Percentiles rank a stretch among this genome's conserved stretches.
These are phyloP conservation scores for Pseudococcus longispinus DNA, from an alignment of 2,888 invertebrate species.

Conservation along the genomic window DNA sequence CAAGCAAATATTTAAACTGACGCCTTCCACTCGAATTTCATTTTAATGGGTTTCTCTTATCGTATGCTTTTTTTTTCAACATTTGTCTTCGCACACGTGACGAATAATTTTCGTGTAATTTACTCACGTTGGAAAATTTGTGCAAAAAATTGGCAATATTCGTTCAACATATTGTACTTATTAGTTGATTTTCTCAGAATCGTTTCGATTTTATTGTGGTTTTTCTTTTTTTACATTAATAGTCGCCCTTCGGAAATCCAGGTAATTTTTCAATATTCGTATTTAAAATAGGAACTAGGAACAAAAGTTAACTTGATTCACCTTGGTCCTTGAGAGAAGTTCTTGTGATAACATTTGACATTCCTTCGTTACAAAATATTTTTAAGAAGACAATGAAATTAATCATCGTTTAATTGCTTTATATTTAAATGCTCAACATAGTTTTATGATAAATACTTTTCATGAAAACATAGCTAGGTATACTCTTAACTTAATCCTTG, in stretches of 20 bases:
- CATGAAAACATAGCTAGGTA: too few species aligned
- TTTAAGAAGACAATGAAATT: not conserved
- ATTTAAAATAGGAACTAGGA: not conserved
- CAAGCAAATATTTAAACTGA: slow-evolving; percentile 20
- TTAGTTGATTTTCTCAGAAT: too few species aligned
- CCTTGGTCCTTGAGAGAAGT: too few species aligned
- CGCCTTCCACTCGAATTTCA: not conserved
- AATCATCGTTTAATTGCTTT: not conserved
- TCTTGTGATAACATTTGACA: too few species aligned
- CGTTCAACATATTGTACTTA: not conserved
- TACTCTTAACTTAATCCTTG: too few species aligned
- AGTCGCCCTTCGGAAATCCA: not conserved
- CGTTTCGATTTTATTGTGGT: not conserved
- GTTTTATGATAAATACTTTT: too few species aligned
- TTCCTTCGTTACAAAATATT: not conserved
- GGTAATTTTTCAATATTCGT: not conserved
- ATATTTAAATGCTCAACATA: not conserved
- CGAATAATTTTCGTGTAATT: not conserved
- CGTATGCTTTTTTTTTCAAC: not conserved
- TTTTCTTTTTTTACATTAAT: not conserved
- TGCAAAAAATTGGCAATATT: not conserved
- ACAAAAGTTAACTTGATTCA: not conserved
- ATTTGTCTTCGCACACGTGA: not conserved
- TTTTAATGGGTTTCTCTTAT: not conserved
- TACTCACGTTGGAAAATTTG: not conserved